Percentiles rank a stretch among this genome's conserved stretches.
Evolutionary conservation across 2,888 invertebrate genomes (phyloP).

Genomic region (Acleris sparsana): DNA sequence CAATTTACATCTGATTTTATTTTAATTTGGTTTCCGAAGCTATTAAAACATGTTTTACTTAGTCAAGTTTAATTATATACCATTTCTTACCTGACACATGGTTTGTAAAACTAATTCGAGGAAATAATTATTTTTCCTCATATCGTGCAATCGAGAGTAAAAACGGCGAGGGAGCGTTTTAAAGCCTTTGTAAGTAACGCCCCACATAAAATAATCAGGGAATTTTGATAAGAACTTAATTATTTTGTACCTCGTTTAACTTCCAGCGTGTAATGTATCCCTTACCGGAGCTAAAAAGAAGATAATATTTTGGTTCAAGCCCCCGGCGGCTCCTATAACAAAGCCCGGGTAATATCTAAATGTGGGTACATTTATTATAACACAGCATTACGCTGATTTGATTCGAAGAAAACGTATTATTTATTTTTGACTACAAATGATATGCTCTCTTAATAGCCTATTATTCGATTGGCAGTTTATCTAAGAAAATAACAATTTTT

Average conservation of each 20-base stretch:
- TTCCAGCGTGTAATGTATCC: constrained; percentile 26
- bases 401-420: background rate
- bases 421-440: background rate
- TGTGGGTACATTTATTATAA: constrained; percentile 1
- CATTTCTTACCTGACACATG: no score
- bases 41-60: no score
- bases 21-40: no score
- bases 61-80: no score
- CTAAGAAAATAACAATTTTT: no score
- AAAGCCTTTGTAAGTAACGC: constrained; percentile 24
- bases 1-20: no score
- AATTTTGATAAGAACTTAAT: constrained; percentile 33
- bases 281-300: constrained; percentile 22
- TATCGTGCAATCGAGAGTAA: constrained; percentile 11
- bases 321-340: constrained; percentile 1
- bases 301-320: constrained; percentile 26
- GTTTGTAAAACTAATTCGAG: background rate
- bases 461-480: background rate
- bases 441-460: background rate
- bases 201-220: constrained; percentile 26
- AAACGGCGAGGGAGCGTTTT: constrained; percentile 16
- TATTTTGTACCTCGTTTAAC: constrained; percentile 36
- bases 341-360: background rate
- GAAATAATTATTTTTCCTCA: constrained; percentile 1
- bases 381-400: background rate